Evolutionary conservation across 2,113 vertebrate species (phyloP).

Genomic region (Melanotaenia duboulayi): DNA sequence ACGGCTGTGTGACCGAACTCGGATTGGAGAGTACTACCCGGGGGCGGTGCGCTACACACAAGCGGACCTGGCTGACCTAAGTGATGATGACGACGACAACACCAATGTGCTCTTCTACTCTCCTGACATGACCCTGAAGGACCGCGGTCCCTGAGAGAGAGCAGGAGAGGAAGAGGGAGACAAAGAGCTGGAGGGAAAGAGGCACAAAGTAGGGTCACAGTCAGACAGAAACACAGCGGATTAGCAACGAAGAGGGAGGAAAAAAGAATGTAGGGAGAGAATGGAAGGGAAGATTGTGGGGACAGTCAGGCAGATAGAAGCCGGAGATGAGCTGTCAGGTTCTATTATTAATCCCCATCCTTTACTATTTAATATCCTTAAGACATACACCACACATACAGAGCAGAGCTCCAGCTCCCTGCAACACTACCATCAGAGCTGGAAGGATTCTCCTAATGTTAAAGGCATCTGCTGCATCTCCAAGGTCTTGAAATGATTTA

Average conservation of each 20-base stretch:
- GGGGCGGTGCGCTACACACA: conserved; percentile 74
- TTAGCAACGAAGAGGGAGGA: conserved; percentile 70
- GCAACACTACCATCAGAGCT: conserved; percentile 60
- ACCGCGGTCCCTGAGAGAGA: conserved; percentile 83
- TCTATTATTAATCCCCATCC: conserved; percentile 93
- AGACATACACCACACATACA: conserved; percentile 72
- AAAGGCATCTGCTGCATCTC: conserved; percentile 62
- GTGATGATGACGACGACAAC: conserved; percentile 82
- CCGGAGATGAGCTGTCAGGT: conserved; percentile 90
- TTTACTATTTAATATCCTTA: conserved; percentile 98
- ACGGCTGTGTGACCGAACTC: conserved; percentile 82
- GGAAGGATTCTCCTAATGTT: conserved; percentile 55
- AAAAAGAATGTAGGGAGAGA: conserved; percentile 58
- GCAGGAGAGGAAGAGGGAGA: conserved; percentile 34
- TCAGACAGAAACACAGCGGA: conserved; percentile 62
- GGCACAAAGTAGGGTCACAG: conserved; percentile 58
- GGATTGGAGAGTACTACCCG: conserved; percentile 82
- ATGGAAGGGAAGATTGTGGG: conserved; percentile 70
- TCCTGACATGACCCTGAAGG: conserved; percentile 85
- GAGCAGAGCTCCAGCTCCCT: conserved; percentile 79
- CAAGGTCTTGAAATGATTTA: conserved; percentile 56
- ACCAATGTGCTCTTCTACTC: conserved; percentile 85
- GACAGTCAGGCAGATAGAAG: conserved; percentile 82
- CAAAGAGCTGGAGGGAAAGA: conserved; percentile 44
- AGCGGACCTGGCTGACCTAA: conserved; percentile 72